Evolutionary conservation across 2,797 vertebrate genomes (phyloP).

Genomic region (Corythornis leucogaster): DNA sequence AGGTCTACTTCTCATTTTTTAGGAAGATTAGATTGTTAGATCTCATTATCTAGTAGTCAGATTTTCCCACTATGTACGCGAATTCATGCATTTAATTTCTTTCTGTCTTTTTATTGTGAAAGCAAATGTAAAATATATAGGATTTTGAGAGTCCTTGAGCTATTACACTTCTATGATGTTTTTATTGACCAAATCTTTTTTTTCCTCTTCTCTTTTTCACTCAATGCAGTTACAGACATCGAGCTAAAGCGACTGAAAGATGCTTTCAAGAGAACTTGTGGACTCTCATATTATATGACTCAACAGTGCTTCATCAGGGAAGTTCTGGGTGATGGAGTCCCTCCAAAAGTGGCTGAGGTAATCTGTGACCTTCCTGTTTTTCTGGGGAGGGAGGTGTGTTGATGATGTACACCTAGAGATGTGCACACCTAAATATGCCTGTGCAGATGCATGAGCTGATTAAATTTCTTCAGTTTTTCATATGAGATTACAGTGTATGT

Average conservation of each 20-base stretch:
- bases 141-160: not conserved
- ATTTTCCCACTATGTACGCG: not conserved
- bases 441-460: fast-evolving
- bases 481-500: fast-evolving
- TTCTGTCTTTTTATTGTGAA: not conserved
- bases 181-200: not conserved
- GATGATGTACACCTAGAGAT: fast-evolving
- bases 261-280: slow-evolving; percentile 99
- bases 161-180: not conserved
- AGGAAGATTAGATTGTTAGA: not conserved
- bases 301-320: slow-evolving; percentile 98
- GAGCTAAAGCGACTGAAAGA: slow-evolving; percentile 97
- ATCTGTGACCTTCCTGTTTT: slow-evolving; percentile 19
- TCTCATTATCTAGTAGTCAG: not conserved
- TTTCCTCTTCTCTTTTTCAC: not conserved
- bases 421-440: not conserved
- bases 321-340: slow-evolving; percentile 96
- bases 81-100: slow-evolving; percentile 8
- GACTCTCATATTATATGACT: slow-evolving; percentile 95
- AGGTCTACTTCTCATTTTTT: not conserved
- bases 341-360: slow-evolving; percentile 97
- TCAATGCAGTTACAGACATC: slow-evolving; percentile 91
- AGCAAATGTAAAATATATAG: not conserved
- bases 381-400: not conserved
- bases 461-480: not conserved